Evolutionary conservation across 2,888 invertebrate genomes (phyloP).

Genomic region (Omphaloscelis lunosa): DNA sequence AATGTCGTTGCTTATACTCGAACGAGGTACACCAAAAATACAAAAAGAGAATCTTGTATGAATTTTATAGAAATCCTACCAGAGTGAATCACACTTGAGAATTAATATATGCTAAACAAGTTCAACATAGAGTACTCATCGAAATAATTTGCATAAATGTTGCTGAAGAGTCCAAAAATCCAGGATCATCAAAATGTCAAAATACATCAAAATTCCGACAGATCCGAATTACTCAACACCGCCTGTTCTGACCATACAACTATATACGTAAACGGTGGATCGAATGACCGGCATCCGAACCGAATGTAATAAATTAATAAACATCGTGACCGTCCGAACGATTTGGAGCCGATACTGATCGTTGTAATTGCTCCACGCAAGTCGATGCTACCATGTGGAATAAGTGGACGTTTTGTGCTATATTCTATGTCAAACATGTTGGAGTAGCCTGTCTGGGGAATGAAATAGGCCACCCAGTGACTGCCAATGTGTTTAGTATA

Average conservation of each 20-base stretch:
- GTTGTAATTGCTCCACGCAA: conserved; percentile 68
- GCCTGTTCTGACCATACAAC: conserved; percentile 43
- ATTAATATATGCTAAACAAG: background rate
- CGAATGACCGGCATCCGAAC: conserved; percentile 67
- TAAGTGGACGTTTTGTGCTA: conserved; percentile 31
- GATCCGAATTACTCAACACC: conserved; percentile 39
- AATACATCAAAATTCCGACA: conserved; percentile 38
- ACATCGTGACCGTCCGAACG: conserved; percentile 60
- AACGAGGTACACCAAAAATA: background rate
- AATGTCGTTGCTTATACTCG: background rate
- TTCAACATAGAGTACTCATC: background rate
- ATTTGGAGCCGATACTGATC: conserved; percentile 66
- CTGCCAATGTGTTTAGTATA: background rate
- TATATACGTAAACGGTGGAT: conserved; percentile 63
- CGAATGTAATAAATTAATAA: conserved; percentile 70
- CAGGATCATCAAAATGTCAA: conserved; percentile 27
- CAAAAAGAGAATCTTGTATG: background rate
- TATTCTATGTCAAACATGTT: conserved; percentile 24
- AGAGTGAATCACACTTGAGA: too few species aligned
- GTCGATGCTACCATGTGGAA: conserved; percentile 55
- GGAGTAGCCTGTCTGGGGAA: background rate
- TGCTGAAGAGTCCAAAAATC: background rate
- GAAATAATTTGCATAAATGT: too few species aligned
- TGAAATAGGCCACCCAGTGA: conserved; percentile 8
- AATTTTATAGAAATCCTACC: background rate